Conservation (phyloP, 2,797 vertebrate species). For the Pogonophryne albipinna region DNA sequence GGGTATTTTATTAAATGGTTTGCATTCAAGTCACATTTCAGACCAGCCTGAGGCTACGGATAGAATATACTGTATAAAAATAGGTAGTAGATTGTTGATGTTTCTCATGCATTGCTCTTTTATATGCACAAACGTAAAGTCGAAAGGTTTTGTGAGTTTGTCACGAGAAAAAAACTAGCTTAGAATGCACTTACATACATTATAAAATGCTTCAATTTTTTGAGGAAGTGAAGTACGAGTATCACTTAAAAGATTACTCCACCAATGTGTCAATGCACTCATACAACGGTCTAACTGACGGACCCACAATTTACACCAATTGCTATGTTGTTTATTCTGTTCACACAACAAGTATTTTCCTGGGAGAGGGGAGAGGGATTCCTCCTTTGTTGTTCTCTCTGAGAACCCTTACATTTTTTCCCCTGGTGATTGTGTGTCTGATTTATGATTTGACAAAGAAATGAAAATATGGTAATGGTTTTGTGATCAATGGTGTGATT, state of each 20-base stretch:
- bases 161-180: not conserved
- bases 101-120: not conserved
- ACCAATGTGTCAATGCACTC: not conserved
- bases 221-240: not conserved
- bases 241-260: not conserved
- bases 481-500: not conserved
- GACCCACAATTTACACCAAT: not conserved
- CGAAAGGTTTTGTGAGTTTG: not conserved
- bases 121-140: not conserved
- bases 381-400: too few species aligned
- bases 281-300: not conserved
- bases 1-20: slow-evolving; percentile 2
- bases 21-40: slow-evolving; percentile 19
- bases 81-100: not conserved
- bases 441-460: not conserved
- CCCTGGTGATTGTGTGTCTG: too few species aligned
- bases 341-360: too few species aligned
- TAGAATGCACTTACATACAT: not conserved
- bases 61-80: not conserved
- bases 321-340: too few species aligned
- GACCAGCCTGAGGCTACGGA: not conserved
- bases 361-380: too few species aligned
- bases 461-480: not conserved
- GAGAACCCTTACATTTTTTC: too few species aligned
- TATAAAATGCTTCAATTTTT: not conserved